A percentile compares a stretch with the other conserved stretches of the same genome.
These are phyloP conservation scores for Nasonia oneida DNA, from an alignment of 2,888 invertebrate species.

Conservation along the genomic window DNA sequence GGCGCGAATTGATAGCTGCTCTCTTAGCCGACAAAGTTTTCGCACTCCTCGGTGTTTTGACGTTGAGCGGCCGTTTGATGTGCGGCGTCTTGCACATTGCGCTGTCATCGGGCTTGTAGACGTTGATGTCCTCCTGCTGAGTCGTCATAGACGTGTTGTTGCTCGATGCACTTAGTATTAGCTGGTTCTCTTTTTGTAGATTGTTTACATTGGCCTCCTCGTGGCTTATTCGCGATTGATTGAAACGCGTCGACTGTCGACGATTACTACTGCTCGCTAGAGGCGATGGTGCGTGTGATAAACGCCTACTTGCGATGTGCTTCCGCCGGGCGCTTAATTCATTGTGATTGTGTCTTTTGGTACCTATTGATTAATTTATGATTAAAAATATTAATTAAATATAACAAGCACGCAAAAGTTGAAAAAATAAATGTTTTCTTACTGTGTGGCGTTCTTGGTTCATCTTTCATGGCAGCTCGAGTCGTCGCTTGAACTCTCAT, in stretches of 20 bases:
- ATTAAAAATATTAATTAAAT: neutral
- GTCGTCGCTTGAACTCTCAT: conserved; percentile 46
- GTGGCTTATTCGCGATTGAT: conserved; percentile 24
- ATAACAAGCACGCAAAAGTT: neutral
- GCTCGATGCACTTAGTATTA: neutral
- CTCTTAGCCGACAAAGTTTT: conserved; percentile 79
- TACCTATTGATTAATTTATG: neutral
- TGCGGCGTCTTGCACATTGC: conserved; percentile 79
- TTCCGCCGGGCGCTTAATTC: conserved; percentile 22
- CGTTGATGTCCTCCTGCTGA: conserved; percentile 64
- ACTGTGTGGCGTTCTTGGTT: conserved; percentile 48
- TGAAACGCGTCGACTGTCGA: conserved; percentile 45
- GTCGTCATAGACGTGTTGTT: conserved; percentile 49
- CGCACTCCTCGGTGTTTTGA: conserved; percentile 81
- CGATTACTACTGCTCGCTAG: conserved; percentile 51
- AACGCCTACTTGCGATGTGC: conserved; percentile 60
- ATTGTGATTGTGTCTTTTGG: conserved; percentile 34
- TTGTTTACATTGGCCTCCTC: conserved; percentile 31
- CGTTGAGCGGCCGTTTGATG: conserved; percentile 82
- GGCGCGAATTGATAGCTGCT: conserved; percentile 79
- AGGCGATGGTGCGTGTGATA: conserved; percentile 58
- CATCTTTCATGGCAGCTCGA: conserved; percentile 32
- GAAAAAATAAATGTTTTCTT: conserved; percentile 3
- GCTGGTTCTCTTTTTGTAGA: conserved; percentile 50
- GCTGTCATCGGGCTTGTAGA: conserved; percentile 66